Conservation (phyloP, 92 coral and sea anemone genomes). For the Phenganax stokvisi region DNA sequence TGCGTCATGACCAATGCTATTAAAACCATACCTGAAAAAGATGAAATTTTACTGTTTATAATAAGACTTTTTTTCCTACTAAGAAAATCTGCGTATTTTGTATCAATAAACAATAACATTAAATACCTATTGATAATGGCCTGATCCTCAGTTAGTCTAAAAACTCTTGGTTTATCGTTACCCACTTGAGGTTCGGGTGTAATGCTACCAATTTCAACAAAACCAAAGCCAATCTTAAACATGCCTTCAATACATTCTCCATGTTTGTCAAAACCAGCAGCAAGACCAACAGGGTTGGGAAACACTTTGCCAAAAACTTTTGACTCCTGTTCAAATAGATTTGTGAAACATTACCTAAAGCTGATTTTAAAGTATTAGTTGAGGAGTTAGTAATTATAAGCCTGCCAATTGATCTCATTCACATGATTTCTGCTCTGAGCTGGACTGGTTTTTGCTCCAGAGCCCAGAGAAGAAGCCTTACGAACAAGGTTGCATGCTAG, state of each 20-base stretch:
- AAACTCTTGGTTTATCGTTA: slow-evolving; percentile 77
- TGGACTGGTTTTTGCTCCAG: no score
- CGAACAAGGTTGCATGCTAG: not conserved
- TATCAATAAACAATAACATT: no score
- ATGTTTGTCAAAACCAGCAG: slow-evolving; percentile 98
- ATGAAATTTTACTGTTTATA: not conserved
- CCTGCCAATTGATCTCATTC: no score
- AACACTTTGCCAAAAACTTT: slow-evolving; percentile 83
- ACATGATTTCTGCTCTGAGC: no score
- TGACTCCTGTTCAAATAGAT: slow-evolving; percentile 55
- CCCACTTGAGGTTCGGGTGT: slow-evolving; percentile 89
- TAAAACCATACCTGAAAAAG: slow-evolving; percentile 79
- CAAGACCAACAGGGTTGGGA: slow-evolving; percentile 87
- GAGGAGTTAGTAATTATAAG: no score
- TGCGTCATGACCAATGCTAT: slow-evolving; percentile 74
- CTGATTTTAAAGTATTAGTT: not conserved
- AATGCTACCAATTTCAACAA: slow-evolving; percentile 89
- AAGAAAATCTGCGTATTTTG: no score
- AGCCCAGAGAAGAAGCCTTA: no score
- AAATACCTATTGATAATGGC: slow-evolving; percentile 89
- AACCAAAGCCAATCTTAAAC: slow-evolving; percentile 88
- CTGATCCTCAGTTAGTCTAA: slow-evolving; percentile 71
- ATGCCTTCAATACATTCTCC: slow-evolving; percentile 82
- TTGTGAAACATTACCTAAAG: not conserved
- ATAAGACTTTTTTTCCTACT: not conserved